Evolutionary conservation across 2,797 vertebrate genomes (phyloP).

Genomic region (Yasuhikotakia modesta): DNA sequence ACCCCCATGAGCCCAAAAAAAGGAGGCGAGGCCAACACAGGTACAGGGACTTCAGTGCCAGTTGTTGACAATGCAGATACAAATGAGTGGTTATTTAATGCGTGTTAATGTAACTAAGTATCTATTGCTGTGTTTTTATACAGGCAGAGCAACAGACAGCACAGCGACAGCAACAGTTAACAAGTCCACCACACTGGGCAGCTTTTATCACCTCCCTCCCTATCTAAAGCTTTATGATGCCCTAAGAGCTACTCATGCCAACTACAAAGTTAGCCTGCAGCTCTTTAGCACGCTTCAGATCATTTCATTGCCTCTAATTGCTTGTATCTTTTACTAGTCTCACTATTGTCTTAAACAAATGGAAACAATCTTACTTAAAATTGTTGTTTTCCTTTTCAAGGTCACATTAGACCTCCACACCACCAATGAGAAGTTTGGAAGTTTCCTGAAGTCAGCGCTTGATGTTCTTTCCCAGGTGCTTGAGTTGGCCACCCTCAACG

Average conservation of each 20-base stretch:
- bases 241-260: conserved; percentile 95
- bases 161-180: conserved; percentile 80
- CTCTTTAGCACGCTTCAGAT: neutral
- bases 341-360: neutral
- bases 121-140: conserved; percentile 65
- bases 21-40: conserved; percentile 82
- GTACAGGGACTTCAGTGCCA: conserved; percentile 64
- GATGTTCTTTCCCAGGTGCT: conserved; percentile 95
- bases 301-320: neutral
- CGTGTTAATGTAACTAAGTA: no score
- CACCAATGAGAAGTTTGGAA: conserved; percentile 91
- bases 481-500: conserved; percentile 92
- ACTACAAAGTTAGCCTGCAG: conserved; percentile 86
- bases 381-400: conserved; percentile 71
- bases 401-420: conserved; percentile 95
- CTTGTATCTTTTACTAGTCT: neutral
- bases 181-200: conserved; percentile 91
- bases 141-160: conserved; percentile 84
- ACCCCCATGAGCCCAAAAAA: conserved; percentile 94
- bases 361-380: neutral
- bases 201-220: conserved; percentile 93
- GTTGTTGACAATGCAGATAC: no score
- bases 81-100: neutral
- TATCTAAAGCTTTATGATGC: conserved; percentile 96
- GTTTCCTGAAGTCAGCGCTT: conserved; percentile 87